phyloP scores from a whole-genome alignment of 2,113 vertebrate genomes.

The Antechinus flavipes region DNA sequence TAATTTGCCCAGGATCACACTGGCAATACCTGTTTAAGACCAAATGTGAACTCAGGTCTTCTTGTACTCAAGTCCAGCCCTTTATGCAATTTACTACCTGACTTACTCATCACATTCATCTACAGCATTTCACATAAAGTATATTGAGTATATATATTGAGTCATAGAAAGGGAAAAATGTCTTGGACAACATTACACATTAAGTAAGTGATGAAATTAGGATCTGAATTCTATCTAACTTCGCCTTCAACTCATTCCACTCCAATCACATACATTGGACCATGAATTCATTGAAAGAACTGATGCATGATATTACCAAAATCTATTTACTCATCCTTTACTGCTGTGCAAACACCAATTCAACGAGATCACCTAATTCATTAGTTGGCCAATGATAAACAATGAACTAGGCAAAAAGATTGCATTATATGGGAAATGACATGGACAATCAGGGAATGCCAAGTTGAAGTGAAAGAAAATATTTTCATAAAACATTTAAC shows the following conservation, averaged over 20 bases:
- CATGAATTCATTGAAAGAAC: not conserved
- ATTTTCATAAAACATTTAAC: constrained; percentile 44
- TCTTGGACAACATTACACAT: not conserved
- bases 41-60: not conserved
- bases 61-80: not conserved
- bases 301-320: constrained; percentile 35
- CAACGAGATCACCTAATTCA: not conserved
- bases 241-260: not conserved
- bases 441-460: not conserved
- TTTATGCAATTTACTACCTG: not conserved
- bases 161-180: not conserved
- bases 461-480: constrained; percentile 18
- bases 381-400: not conserved
- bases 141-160: not conserved
- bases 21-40: not conserved
- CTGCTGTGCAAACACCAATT: constrained; percentile 11
- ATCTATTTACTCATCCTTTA: not conserved
- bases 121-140: not conserved
- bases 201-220: not conserved
- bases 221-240: not conserved
- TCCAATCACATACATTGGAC: not conserved
- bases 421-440: constrained; percentile 33
- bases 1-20: not conserved
- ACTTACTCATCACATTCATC: not conserved
- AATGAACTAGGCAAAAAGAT: not conserved